Evolutionary conservation across 2,888 invertebrate genomes (phyloP), one percentile per base, ranked within the genome.

Genomic region (Oscheius sp.): DNA sequence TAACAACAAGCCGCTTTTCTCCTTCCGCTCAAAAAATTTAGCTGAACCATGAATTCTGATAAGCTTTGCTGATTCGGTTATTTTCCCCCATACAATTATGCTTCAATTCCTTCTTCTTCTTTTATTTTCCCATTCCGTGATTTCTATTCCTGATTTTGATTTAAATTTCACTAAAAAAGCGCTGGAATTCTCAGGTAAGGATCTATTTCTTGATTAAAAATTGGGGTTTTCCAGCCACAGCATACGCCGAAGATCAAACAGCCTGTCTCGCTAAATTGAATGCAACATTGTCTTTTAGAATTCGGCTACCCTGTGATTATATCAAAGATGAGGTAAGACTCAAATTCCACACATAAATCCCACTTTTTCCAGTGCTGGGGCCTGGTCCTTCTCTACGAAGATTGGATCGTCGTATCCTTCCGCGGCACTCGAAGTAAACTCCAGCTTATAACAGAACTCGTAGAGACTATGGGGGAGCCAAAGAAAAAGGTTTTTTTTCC

Each of bases 321-420:
- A 49, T 85, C 45, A 52, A 72, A 16, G 80, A 86, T 75, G 80
- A 86, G 84, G 85, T 81, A 46, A 18, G n/a, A n/a, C n/a, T n/a
- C 9, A 59, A 52, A n/a, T 29, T 18, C 25, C 2, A 18, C 46
- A 7, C 7, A 7, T n/a, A n/a, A n/a, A n/a, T n/a, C n/a, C n/a
- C n/a, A n/a, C n/a, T n/a, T 0, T 16, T 72, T 86, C 63, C 75
- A 86, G 85, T 87, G 87, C 69, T 86, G 85, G 85, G 86, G 83
- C 27, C 78, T 82, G 45, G 75, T 87, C 27, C 82, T 83, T 1
- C 69, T 79, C n/a, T 77, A 79, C 13, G 73, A 82, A n/a, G 52
- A 81, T 16, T 76, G 68, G 69, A 84, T 87, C 43, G 80, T 85
- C 29, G 80, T 86, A 59, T 69, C 84, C 7, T 85, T 87, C 59